Percentiles rank a stretch among this genome's conserved stretches.
Evolutionary conservation across 1,140 invertebrate genomes (phyloP).

Genomic region (Sitophilus oryzae): DNA sequence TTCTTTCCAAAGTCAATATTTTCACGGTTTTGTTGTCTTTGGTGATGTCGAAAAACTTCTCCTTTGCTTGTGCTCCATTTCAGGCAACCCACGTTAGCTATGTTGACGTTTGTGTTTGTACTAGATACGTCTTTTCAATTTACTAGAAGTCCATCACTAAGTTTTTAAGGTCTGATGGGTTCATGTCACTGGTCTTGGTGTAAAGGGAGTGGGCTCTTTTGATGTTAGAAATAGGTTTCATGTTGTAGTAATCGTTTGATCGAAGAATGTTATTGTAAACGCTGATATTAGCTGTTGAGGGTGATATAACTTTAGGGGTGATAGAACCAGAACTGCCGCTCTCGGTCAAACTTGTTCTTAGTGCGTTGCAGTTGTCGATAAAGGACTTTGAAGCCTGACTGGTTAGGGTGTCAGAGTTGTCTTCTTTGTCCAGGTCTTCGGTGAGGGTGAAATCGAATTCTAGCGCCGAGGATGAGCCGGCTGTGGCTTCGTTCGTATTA

Average conservation of each 20-base stretch:
- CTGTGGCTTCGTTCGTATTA: slow-evolving; percentile 53
- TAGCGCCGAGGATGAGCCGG: slow-evolving; percentile 47
- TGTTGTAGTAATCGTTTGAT: slow-evolving; percentile 8
- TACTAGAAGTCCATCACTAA: slow-evolving; percentile 26
- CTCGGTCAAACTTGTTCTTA: slow-evolving; percentile 17
- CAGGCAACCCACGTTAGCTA: slow-evolving; percentile 25
- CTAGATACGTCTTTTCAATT: slow-evolving; percentile 28
- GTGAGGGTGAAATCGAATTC: slow-evolving; percentile 51
- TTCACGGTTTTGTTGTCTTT: slow-evolving; percentile 24
- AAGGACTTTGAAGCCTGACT: slow-evolving; percentile 11
- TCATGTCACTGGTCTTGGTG: slow-evolving; percentile 19
- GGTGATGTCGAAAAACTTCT: slow-evolving; percentile 35
- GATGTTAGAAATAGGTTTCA: slow-evolving; percentile 28
- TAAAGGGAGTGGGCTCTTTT: slow-evolving; percentile 23
- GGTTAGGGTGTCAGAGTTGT: slow-evolving; percentile 25
- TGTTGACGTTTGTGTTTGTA: slow-evolving; percentile 23
- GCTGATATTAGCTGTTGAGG: slow-evolving; percentile 20
- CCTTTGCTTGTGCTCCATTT: slow-evolving; percentile 39
- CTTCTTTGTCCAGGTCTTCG: slow-evolving; percentile 37
- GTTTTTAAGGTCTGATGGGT: slow-evolving; percentile 22
- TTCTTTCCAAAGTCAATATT: slow-evolving; percentile 29
- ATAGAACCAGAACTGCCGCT: slow-evolving; percentile 12
- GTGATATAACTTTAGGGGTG: slow-evolving; percentile 22
- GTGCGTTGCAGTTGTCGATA: slow-evolving; percentile 22
- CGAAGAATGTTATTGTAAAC: slow-evolving; percentile 28